Conservation (phyloP, 1,140 invertebrate genomes). For the Drosophila bocki region DNA sequence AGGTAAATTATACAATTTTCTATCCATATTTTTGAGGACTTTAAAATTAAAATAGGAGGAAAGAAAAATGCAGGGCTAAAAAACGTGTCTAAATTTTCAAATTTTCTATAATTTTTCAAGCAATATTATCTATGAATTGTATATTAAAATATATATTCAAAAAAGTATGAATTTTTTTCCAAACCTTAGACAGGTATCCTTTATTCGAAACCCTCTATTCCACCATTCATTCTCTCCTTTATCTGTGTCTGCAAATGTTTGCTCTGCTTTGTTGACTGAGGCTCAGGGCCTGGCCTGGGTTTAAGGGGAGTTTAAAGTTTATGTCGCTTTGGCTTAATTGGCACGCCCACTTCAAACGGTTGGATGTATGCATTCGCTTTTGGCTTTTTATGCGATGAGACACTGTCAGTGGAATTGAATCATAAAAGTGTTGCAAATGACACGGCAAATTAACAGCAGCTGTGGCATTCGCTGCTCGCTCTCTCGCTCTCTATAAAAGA, state of each 20-base stretch:
- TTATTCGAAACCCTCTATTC: background rate
- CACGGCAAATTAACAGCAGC: slow-evolving; percentile 63
- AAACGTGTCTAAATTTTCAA: too few relatives aligned
- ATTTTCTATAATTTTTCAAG: too few relatives aligned
- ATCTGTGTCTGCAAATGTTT: slow-evolving; percentile 52
- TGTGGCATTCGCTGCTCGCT: slow-evolving; percentile 13
- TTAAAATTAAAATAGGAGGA: too few relatives aligned
- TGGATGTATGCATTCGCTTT: slow-evolving; percentile 41
- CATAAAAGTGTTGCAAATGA: slow-evolving; percentile 79
- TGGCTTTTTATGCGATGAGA: slow-evolving; percentile 48
- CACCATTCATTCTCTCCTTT: slow-evolving; percentile 12
- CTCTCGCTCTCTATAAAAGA: slow-evolving; percentile 28
- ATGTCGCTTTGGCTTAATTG: slow-evolving; percentile 60
- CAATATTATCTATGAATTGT: too few relatives aligned
- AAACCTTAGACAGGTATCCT: background rate
- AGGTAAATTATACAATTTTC: background rate
- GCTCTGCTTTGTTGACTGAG: slow-evolving; percentile 49
- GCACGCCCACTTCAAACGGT: slow-evolving; percentile 30
- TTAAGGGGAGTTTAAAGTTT: slow-evolving; percentile 47
- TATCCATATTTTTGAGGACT: too few relatives aligned
- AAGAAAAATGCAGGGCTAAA: too few relatives aligned
- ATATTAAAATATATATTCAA: too few relatives aligned
- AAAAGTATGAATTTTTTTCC: too few relatives aligned
- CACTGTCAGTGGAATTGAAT: slow-evolving; percentile 62
- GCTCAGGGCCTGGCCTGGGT: slow-evolving; percentile 10